Evolutionary conservation across 2,888 invertebrate genomes (phyloP).

Genomic region (Macaria notata): DNA sequence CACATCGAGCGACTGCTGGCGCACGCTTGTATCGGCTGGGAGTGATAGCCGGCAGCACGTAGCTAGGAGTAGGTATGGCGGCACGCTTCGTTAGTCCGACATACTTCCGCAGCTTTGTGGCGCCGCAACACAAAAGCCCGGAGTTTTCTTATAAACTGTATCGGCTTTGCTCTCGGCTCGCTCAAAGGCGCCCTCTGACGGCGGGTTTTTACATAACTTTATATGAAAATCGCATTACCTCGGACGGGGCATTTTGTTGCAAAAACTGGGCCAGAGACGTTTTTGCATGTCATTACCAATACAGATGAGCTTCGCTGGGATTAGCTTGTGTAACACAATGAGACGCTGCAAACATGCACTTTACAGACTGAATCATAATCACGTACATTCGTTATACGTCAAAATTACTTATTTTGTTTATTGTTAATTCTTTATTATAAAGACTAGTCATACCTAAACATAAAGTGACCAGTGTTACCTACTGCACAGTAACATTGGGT

Average conservation of each 20-base stretch:
- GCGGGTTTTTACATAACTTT: slow-evolving; percentile 55
- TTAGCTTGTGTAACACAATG: slow-evolving; percentile 17
- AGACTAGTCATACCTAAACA: too few relatives aligned
- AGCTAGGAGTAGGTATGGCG: background rate
- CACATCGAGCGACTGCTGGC: too few relatives aligned
- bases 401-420: too few relatives aligned
- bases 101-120: slow-evolving; percentile 22
- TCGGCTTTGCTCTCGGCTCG: slow-evolving; percentile 36
- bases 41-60: too few relatives aligned
- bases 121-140: slow-evolving; percentile 34
- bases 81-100: slow-evolving; percentile 16
- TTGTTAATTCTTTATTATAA: too few relatives aligned
- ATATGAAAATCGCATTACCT: slow-evolving; percentile 59
- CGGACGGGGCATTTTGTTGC: slow-evolving; percentile 32
- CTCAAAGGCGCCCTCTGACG: slow-evolving; percentile 44
- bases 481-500: too few relatives aligned
- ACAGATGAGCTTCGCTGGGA: slow-evolving; percentile 28
- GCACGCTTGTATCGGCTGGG: too few relatives aligned
- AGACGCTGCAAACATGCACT: background rate
- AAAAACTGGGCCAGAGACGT: slow-evolving; percentile 35
- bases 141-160: slow-evolving; percentile 38
- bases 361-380: too few relatives aligned
- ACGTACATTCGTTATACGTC: too few relatives aligned
- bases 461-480: too few relatives aligned
- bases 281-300: slow-evolving; percentile 43